Conservation (phyloP, 2,888 invertebrate species). For the Hemistola chrysoprasaria region DNA sequence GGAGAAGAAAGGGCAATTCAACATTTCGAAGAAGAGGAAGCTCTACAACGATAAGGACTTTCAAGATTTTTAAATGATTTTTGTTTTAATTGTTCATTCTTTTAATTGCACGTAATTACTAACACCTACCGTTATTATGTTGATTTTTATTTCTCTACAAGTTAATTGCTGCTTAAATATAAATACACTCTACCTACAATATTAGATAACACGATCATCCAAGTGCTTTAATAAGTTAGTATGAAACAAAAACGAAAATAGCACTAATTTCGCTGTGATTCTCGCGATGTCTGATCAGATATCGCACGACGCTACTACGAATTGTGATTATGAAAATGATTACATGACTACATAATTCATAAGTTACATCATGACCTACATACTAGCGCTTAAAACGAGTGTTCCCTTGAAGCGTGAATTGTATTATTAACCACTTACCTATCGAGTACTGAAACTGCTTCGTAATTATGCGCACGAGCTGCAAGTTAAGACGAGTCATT, state of each 20-base stretch:
- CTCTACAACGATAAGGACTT: constrained; percentile 69
- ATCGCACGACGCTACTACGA: constrained; percentile 40
- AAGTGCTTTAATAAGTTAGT: constrained; percentile 2
- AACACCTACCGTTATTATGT: too few relatives aligned
- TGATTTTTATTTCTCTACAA: too few relatives aligned
- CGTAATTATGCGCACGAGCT: constrained; percentile 35
- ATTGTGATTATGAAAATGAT: constrained; percentile 62
- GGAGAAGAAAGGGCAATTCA: constrained; percentile 66
- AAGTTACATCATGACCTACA: constrained; percentile 66
- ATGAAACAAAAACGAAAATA: constrained; percentile 2
- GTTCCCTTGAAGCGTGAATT: constrained; percentile 58
- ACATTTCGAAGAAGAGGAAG: constrained; percentile 70
- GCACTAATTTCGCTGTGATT: constrained; percentile 23
- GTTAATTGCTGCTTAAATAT: too few relatives aligned
- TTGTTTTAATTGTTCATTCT: background rate
- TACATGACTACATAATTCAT: constrained; percentile 54
- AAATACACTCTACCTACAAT: too few relatives aligned
- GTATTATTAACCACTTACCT: constrained; percentile 43
- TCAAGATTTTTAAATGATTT: constrained; percentile 51
- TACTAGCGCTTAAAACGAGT: constrained; percentile 42
- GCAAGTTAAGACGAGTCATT: constrained; percentile 21
- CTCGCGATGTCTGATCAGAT: constrained; percentile 42
- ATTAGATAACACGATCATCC: constrained; percentile 3
- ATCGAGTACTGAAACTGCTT: constrained; percentile 38
- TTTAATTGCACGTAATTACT: background rate